Conservation (phyloP, 2,797 vertebrate species). For the Anomalospiza imberbis region DNA sequence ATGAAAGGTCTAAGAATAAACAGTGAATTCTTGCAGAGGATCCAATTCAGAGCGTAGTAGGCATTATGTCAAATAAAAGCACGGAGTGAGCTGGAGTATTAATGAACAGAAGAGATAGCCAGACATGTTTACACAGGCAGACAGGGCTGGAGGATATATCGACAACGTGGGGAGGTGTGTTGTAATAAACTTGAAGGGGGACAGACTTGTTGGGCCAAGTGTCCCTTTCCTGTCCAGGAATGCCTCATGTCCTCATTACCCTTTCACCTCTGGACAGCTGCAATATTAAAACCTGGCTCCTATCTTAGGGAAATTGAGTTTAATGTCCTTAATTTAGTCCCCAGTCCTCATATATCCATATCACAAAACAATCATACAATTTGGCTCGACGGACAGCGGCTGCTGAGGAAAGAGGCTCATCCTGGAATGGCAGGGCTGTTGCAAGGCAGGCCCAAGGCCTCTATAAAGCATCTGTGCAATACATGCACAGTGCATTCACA, state of each 20-base stretch:
- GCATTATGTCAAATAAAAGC: slow-evolving; percentile 65
- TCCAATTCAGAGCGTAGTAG: slow-evolving; percentile 2
- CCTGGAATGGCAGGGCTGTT: slow-evolving; percentile 8
- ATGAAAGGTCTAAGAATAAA: slow-evolving; percentile 29
- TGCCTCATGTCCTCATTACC: slow-evolving; percentile 70
- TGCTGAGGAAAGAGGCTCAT: slow-evolving; percentile 44
- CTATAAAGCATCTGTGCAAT: background rate
- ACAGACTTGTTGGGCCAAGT: slow-evolving; percentile 62
- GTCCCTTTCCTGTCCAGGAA: slow-evolving; percentile 67
- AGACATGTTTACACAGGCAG: slow-evolving; percentile 72
- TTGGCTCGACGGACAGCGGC: background rate
- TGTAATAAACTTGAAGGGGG: slow-evolving; percentile 70
- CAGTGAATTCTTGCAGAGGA: slow-evolving; percentile 1
- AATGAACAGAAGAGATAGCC: slow-evolving; percentile 66
- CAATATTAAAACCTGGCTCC: slow-evolving; percentile 63
- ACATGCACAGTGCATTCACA: rapidly evolving
- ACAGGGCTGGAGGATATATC: slow-evolving; percentile 56
- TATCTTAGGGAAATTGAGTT: slow-evolving; percentile 60
- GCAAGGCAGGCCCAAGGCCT: background rate
- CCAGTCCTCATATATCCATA: slow-evolving; percentile 31
- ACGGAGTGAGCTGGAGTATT: slow-evolving; percentile 55
- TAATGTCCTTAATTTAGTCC: slow-evolving; percentile 56
- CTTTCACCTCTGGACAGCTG: slow-evolving; percentile 70
- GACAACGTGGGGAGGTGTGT: slow-evolving; percentile 66
- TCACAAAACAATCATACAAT: background rate